Base-by-base conservation (phyloP, 2,888 invertebrate species). In the Rhingia rostrata region DNA sequence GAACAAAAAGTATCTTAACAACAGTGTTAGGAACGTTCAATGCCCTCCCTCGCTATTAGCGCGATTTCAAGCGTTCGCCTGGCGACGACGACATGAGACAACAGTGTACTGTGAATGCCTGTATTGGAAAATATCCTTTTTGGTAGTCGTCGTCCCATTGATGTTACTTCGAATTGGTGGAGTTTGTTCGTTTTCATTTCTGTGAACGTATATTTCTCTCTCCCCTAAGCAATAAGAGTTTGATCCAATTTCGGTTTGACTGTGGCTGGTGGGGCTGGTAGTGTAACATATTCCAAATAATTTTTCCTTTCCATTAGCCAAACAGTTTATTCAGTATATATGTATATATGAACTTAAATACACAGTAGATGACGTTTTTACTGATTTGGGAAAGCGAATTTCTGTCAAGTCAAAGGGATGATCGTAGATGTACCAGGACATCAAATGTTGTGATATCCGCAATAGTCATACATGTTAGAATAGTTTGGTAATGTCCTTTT, bases 31-130 rank as follows among this genome's bases (percentile, higher is more conserved):
- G 69, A 80, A 80, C 80, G 74, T 80, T 73, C 78, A 83, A 78
- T 84, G 84, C 84, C 84, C 84, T 84, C 80, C 74, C 79, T 79
- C 78, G 64, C 74, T 30, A 83, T 83, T 70, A 77, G 72, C 70
- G 58, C 49, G 61, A 58, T 43, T 41, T 43, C 35, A 12, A 51
- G 64, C 64, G 61, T 75, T 72, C 74, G 35, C 74, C 60, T 82
- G 75, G 58, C 64, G 83, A 84, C 79, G 83, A 74, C 73, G 54
- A 74, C 69, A 72, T 69, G 58, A 70, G 72, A 73, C 78, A 83
- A 72, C 72, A 69, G 39, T 64, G 53, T 43, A 63, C 69, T 75
- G 69, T 60, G 66, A 84, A 66, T 66, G 58, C 53, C 61, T 70
- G 64, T 32, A 53, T 47, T 70, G 33, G 49, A 43, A 41, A 37